Evolutionary conservation across 2,888 invertebrate genomes (phyloP).

Genomic region (Tachystola acroxantha): DNA sequence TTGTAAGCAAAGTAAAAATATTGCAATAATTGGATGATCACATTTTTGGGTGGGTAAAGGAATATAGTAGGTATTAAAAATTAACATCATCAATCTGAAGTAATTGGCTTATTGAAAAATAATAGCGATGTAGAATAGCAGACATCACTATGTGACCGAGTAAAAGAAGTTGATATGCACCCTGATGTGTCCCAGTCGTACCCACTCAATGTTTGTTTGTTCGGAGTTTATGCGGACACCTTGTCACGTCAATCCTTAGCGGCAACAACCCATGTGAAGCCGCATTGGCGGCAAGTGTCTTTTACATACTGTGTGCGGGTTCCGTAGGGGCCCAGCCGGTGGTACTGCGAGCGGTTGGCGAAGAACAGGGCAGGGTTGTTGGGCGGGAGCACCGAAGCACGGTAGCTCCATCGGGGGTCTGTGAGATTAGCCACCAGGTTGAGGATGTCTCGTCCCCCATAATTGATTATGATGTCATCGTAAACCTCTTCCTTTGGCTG

Average conservation of each 20-base stretch:
- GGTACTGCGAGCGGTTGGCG: conserved; percentile 80
- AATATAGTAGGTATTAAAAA: neutral
- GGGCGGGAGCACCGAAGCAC: conserved; percentile 73
- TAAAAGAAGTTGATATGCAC: conserved; percentile 45
- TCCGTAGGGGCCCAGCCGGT: conserved; percentile 75
- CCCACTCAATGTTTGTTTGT: conserved; percentile 53
- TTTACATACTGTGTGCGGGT: conserved; percentile 78
- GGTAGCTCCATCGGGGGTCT: conserved; percentile 75
- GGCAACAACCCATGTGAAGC: conserved; percentile 70
- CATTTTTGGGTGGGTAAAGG: neutral
- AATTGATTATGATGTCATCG: conserved; percentile 61
- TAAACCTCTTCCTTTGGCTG: conserved; percentile 58
- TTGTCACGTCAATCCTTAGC: conserved; percentile 63
- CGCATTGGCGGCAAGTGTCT: conserved; percentile 71
- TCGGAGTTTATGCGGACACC: conserved; percentile 44
- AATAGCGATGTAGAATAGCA: conserved; percentile 26
- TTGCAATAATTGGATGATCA: neutral
- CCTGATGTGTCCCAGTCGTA: conserved; percentile 66
- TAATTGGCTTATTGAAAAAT: conserved; percentile 30
- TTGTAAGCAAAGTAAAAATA: no score
- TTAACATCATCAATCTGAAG: conserved; percentile 29
- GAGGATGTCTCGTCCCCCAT: conserved; percentile 77
- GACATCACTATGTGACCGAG: conserved; percentile 45
- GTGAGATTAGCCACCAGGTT: conserved; percentile 77
- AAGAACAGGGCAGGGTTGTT: conserved; percentile 78